Conservation (phyloP, 1,140 invertebrate species). For the Anastatus disparis region DNA sequence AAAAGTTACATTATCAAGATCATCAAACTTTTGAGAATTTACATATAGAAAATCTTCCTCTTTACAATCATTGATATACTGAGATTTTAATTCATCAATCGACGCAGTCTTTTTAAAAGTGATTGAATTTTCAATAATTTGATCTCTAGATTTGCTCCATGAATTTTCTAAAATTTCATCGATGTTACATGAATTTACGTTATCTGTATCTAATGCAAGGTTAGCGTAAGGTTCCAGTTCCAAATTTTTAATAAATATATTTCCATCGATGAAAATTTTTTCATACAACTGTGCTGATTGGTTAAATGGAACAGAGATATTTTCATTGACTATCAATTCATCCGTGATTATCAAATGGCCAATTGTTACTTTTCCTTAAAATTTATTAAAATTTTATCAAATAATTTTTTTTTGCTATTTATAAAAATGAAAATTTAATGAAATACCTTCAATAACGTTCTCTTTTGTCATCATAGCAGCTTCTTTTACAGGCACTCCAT, state of each 20-base stretch:
- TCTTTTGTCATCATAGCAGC: conserved; percentile 53
- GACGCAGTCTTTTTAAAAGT: conserved; percentile 41
- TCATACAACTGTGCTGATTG: conserved; percentile 7
- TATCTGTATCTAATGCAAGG: neutral
- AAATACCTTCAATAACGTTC: conserved; percentile 52
- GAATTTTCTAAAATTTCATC: conserved; percentile 22
- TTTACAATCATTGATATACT: conserved; percentile 47
- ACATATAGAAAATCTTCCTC: conserved; percentile 52
- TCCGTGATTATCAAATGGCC: conserved; percentile 46
- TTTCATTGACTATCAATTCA: conserved; percentile 30
- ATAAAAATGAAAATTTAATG: neutral
- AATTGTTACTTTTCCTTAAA: conserved; percentile 45
- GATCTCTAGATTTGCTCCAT: conserved; percentile 54
- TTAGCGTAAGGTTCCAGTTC: neutral
- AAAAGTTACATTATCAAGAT: conserved; percentile 43
- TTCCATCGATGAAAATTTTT: conserved; percentile 1
- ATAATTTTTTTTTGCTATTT: neutral
- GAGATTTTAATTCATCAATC: conserved; percentile 44
- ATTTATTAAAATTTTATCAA: neutral
- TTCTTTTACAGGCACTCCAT: conserved; percentile 50
- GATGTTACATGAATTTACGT: neutral
- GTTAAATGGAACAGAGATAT: neutral
- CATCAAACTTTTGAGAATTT: neutral
- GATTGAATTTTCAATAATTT: conserved; percentile 40
- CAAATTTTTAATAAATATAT: conserved; percentile 2